phyloP scores from a whole-genome alignment of 2,797 vertebrate species.

The Adelosebastes latens region DNA sequence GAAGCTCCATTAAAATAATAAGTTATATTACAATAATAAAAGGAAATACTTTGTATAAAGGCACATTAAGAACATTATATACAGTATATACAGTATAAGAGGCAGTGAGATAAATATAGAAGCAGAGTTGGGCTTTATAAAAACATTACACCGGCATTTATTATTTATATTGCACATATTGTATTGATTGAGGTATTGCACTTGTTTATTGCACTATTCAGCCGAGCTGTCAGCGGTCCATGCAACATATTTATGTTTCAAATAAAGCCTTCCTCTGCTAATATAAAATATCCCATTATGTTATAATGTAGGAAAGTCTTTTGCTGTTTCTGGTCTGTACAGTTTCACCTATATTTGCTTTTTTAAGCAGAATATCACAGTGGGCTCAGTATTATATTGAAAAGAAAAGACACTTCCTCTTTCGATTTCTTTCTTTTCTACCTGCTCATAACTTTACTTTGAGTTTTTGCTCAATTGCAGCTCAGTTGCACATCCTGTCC shows the following conservation, averaged over 20 bases:
- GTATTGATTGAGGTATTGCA: too few species aligned
- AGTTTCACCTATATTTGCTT: conserved; percentile 3
- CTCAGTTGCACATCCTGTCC: background rate
- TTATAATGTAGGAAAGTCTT: background rate
- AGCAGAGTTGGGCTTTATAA: too few species aligned
- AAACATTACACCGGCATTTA: too few species aligned
- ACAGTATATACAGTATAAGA: too few species aligned
- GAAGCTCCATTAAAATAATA: too few species aligned
- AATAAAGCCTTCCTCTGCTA: background rate
- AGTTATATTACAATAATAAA: too few species aligned
- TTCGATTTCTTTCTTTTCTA: background rate
- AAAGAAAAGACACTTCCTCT: background rate
- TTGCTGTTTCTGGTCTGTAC: background rate
- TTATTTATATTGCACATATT: too few species aligned
- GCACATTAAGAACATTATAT: too few species aligned
- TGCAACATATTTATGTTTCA: background rate
- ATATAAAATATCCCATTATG: background rate
- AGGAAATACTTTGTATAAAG: too few species aligned
- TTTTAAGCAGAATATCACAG: background rate
- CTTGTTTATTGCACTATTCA: background rate
- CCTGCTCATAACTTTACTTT: background rate
- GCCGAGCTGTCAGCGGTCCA: background rate
- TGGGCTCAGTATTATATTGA: background rate
- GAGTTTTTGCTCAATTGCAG: background rate
- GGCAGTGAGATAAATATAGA: too few species aligned